These are phyloP conservation scores for Limosa lapponica DNA, from an alignment of 2,797 vertebrate species.

Conservation along the genomic window DNA sequence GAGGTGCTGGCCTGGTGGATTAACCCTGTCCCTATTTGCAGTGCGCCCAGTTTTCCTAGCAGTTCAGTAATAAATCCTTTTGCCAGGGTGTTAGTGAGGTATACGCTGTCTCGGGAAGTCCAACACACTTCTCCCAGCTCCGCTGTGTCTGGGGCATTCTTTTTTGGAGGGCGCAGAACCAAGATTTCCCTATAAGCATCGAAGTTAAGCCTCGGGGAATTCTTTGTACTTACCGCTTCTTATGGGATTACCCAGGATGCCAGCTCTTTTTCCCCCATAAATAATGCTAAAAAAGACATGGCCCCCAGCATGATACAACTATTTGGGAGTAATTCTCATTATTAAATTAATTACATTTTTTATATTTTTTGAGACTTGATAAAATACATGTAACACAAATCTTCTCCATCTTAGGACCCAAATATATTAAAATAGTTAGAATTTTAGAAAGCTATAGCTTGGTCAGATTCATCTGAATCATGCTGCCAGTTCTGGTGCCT, in stretches of 20 bases:
- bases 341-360: neutral
- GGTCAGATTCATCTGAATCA: neutral
- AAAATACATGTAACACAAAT: neutral
- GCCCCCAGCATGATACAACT: neutral
- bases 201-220: neutral
- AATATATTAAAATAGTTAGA: neutral
- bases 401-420: neutral
- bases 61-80: neutral
- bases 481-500: neutral
- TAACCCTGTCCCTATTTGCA: neutral
- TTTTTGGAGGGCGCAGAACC: neutral
- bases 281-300: neutral
- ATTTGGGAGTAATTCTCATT: neutral
- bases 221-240: neutral
- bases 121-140: neutral
- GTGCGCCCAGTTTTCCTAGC: neutral
- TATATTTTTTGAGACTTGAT: neutral
- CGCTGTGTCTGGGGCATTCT: neutral
- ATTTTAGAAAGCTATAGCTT: neutral
- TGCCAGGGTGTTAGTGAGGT: neutral
- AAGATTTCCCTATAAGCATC: neutral
- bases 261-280: no score
- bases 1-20: rapidly evolving
- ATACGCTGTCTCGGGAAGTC: neutral
- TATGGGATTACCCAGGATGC: neutral